Evolutionary conservation across 2,797 vertebrate genomes (phyloP).

Genomic region (Prunella strophiata): DNA sequence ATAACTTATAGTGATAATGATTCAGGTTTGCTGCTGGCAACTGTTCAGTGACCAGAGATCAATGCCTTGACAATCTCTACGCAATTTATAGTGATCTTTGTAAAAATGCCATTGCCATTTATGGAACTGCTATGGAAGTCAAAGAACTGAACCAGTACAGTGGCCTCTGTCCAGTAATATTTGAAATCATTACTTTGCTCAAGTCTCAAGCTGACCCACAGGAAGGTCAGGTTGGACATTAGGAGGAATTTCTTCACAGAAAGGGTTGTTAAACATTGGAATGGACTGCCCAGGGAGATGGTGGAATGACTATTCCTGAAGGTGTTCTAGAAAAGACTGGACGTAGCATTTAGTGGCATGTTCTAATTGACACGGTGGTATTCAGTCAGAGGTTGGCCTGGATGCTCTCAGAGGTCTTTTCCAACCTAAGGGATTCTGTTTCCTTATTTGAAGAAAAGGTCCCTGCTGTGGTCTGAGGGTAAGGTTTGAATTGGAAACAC

Average conservation of each 20-base stretch:
- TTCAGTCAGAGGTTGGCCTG: rapidly evolving
- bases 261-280: background rate
- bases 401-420: background rate
- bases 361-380: background rate
- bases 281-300: background rate
- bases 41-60: background rate
- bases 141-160: background rate
- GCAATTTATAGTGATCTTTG: background rate
- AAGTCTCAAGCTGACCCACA: background rate
- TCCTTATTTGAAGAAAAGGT: background rate
- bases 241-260: background rate
- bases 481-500: background rate
- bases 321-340: background rate
- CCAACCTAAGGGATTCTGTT: background rate
- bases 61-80: background rate
- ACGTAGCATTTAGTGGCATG: background rate
- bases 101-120: background rate
- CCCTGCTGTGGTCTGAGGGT: background rate
- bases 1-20: background rate
- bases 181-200: background rate
- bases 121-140: background rate
- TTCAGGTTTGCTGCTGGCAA: background rate
- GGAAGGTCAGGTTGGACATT: background rate
- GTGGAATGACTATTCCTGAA: background rate
- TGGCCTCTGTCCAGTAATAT: rapidly evolving